Base-by-base conservation (phyloP, 2,113 vertebrate species). In the Caloenas nicobarica region DNA sequence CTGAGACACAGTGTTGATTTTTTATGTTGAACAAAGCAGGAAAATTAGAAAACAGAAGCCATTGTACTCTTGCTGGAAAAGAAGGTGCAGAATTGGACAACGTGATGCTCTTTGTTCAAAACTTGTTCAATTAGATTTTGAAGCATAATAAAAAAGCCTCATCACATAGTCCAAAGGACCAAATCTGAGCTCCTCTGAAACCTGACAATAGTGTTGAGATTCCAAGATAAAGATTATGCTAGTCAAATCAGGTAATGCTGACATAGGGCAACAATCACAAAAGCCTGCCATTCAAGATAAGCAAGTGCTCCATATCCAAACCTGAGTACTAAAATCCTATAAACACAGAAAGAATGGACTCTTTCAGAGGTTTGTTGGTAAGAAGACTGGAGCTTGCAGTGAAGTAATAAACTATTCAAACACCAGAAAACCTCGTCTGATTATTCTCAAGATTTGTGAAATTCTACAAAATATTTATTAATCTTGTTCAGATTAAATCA, bases 21-120 rank as follows among this genome's bases (percentile, higher is more conserved):
- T 79, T 90, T 69, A 83, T 84, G 69, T 86, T 91, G 88, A 90
- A 94, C 80, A 93, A 94, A 96, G 54, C 24, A 84, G 40, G n/a
- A 71, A 94, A 89, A 93, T 86, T 78, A 89, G 86, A 92, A 96
- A 95, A 86, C 51, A 93, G 81, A 94, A 93, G 54, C 36, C 61
- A 68, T 76, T 92, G 77, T 91, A 16, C 16, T 76, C 53, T 69
- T 82, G 24, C 36, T 92, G 54, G 56, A 91, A 95, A 64, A 66
- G 19, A 36, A 87, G 34, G 50, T 57, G 10, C 48, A 61, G 65
- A 85, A 81, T 42, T 46, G 53, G 34, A 69, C 44, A 70, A 22
- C 31, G 14, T 70, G 40, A 54, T 36, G 25, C 3, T 76, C 40
- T 87, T 76, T 81, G 48, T 88, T 90, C 68, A 91, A 74, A 91